Conservation (phyloP, 1,140 invertebrate genomes). For the Cardiocondyla obscurior region DNA sequence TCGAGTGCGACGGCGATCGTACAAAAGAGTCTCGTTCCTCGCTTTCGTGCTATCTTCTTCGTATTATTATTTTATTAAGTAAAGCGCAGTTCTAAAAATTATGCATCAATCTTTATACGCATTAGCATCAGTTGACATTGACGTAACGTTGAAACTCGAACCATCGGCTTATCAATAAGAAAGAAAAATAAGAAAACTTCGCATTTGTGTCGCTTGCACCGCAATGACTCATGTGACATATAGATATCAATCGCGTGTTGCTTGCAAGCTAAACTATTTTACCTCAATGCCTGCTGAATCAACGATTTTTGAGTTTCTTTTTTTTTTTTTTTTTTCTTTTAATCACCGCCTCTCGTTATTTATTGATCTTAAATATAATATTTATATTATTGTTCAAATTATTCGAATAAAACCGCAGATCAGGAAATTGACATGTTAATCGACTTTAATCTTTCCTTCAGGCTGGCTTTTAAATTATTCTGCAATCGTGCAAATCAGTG, state of each 20-base stretch:
- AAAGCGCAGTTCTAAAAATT: slow-evolving; percentile 16
- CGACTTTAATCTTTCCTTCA: neutral
- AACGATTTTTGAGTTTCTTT: slow-evolving; percentile 63
- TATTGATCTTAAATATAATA: neutral
- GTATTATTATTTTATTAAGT: neutral
- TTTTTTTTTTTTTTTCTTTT: slow-evolving; percentile 70
- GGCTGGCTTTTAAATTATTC: neutral
- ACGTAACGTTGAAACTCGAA: neutral
- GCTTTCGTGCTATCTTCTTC: too few species aligned
- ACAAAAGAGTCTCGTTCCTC: too few species aligned
- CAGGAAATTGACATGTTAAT: neutral
- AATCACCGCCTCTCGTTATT: slow-evolving; percentile 68
- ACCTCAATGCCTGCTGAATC: slow-evolving; percentile 76
- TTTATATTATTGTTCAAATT: neutral
- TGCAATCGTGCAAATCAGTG: neutral
- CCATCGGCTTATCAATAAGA: slow-evolving; percentile 11
- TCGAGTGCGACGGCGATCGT: too few species aligned
- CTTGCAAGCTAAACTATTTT: slow-evolving; percentile 1
- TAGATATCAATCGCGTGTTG: slow-evolving; percentile 63
- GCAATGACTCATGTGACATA: slow-evolving; percentile 61
- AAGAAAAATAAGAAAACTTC: slow-evolving; percentile 17
- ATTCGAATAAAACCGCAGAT: too few species aligned
- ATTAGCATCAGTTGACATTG: slow-evolving; percentile 49
- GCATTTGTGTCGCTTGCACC: slow-evolving; percentile 32
- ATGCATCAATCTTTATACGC: neutral